A percentile compares a stretch with the other conserved stretches of the same genome.
These are phyloP conservation scores for Ispidina lecontei DNA, from an alignment of 2,797 vertebrate genomes.

Conservation along the genomic window DNA sequence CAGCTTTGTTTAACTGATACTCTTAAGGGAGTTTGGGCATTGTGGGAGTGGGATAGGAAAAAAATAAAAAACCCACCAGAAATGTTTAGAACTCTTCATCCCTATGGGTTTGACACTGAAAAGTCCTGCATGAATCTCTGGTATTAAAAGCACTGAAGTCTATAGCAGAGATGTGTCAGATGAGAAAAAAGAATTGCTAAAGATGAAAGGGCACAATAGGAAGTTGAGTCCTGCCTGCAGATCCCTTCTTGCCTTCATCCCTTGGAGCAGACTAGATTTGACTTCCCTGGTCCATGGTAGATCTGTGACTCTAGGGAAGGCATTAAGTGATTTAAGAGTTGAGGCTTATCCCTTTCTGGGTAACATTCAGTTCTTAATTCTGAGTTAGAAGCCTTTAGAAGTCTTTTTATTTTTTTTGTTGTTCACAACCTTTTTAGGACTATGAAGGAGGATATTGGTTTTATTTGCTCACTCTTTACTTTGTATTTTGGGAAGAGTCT, in stretches of 20 bases:
- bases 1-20: not conserved
- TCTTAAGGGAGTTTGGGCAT: not conserved
- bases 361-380: not conserved
- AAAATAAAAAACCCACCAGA: not conserved
- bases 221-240: not conserved
- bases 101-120: not conserved
- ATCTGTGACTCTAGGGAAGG: constrained; percentile 1
- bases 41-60: not conserved
- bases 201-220: not conserved
- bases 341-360: constrained; percentile 10
- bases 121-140: not conserved
- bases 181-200: not conserved
- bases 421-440: not conserved
- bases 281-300: not conserved
- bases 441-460: not conserved
- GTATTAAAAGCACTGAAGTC: not conserved
- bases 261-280: not conserved
- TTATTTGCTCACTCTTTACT: not conserved
- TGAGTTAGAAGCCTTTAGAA: not conserved
- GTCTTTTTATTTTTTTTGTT: not conserved
- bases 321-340: constrained; percentile 39
- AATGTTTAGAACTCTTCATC: not conserved
- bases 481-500: not conserved
- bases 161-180: not conserved
- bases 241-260: not conserved